Base-by-base conservation (phyloP, 2,888 invertebrate species). In the Mycogona germanica region DNA sequence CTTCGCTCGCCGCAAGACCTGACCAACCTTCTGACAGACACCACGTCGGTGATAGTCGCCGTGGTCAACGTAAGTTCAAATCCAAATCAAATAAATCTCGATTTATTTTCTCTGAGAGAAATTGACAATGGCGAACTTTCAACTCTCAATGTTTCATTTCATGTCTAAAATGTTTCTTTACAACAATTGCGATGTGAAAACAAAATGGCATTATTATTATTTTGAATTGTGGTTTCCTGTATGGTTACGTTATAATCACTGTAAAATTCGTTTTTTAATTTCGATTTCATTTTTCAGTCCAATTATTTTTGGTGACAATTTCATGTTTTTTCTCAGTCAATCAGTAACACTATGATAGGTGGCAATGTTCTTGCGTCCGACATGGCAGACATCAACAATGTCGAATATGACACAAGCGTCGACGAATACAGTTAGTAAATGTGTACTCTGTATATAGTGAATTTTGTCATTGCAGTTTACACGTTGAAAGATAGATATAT, bases 391-490 rank as follows among this genome's bases (percentile, higher is more conserved):
- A 62, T 61, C 7, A 57, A 61, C 38, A 57, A 61, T 49, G 53
- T 63, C 45, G 63, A 63, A 37, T 63, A 63, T 52, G 60, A 60
- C 52, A 59, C 61, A 14, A 60, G 62, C 55, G 55, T 59, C 14
- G 63, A 61, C 4, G 55, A 62, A 17, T 60, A 62, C 55, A 58
- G 61, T 19, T 60, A 29, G 29, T 29, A 32, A 32, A 12, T 32
- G n/a, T n/a, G n/a, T n/a, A 32, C n/a, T 32, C 9, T 32, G 9
- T 32, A 32, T 9, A 12, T 12, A 32, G 9, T 9, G 9, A 9
- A 12, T 32, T n/a, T 32, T n/a, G 29, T 6, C 30, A 45, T 26
- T 21, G 26, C 17, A 44, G 19, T 23, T 44, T 14, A 30, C 40
- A 44, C 21, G 14, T 47, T 4, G 14, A 47, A 26, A 47, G 29